Percentiles rank a stretch among this genome's conserved stretches.
Evolutionary conservation across 2,888 invertebrate species (phyloP).

Genomic region (Ptychoptera contaminata): DNA sequence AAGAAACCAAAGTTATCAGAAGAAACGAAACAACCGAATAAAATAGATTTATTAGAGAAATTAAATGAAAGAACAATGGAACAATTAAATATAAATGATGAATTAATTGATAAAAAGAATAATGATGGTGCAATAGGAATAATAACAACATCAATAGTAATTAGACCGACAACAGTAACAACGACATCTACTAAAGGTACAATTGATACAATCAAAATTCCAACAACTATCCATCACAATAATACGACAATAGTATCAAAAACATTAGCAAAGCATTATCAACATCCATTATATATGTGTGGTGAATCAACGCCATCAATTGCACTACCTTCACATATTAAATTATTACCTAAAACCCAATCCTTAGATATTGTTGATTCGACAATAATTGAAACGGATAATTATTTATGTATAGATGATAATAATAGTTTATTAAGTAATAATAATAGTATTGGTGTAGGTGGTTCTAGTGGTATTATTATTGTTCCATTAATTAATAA

Average conservation of each 20-base stretch:
- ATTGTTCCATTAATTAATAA: slow-evolving; percentile 1
- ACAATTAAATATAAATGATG: too few species aligned
- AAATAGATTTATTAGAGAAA: too few species aligned
- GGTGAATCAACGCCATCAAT: slow-evolving; percentile 1
- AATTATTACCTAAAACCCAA: slow-evolving; percentile 17
- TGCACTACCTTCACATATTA: slow-evolving; percentile 8
- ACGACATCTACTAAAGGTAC: neutral
- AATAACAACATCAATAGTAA: too few species aligned
- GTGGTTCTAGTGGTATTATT: neutral
- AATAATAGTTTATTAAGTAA: slow-evolving; percentile 2
- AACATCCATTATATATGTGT: neutral
- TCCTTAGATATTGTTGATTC: slow-evolving; percentile 16
- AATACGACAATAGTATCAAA: neutral
- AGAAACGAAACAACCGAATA: too few species aligned
- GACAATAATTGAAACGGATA: slow-evolving; percentile 2
- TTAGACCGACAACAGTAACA: too few species aligned
- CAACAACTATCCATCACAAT: neutral
- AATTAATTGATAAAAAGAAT: neutral
- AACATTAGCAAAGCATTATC: too few species aligned
- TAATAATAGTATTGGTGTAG: neutral
- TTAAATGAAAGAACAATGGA: too few species aligned
- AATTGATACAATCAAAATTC: neutral
- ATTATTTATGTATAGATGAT: slow-evolving; percentile 7
- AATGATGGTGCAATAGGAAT: neutral
- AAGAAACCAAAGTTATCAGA: too few species aligned